Percentiles rank a stretch among this genome's conserved stretches.
These are phyloP conservation scores for Fratercula arctica DNA, from an alignment of 2,797 vertebrate species.

Conservation along the genomic window DNA sequence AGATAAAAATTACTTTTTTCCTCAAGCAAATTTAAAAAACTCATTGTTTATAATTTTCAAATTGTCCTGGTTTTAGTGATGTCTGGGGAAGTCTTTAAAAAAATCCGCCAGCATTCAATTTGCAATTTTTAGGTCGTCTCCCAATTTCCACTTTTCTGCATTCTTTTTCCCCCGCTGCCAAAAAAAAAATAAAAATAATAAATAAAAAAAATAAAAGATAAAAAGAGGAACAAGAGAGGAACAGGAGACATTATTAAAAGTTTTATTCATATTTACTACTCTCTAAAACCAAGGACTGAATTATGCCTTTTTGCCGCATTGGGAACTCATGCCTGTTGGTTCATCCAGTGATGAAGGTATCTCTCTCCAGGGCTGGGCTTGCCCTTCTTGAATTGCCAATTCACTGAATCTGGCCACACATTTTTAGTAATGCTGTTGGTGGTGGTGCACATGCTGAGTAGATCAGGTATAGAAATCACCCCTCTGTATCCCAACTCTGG, in stretches of 20 bases:
- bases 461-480: background rate
- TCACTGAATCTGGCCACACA: background rate
- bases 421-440: background rate
- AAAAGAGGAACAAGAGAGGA: background rate
- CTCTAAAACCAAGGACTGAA: background rate
- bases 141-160: background rate
- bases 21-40: background rate
- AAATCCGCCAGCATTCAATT: background rate
- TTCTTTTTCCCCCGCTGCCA: background rate
- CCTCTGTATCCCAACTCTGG: background rate
- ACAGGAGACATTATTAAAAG: background rate
- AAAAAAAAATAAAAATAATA: background rate
- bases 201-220: background rate
- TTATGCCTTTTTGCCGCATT: background rate
- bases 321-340: background rate
- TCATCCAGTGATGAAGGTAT: background rate
- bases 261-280: background rate
- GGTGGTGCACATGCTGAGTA: fast-evolving
- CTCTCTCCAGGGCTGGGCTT: background rate
- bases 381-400: background rate
- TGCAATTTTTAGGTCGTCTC: background rate
- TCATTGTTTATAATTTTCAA: background rate
- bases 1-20: background rate
- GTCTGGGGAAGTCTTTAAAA: background rate
- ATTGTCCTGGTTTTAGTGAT: background rate